These are phyloP conservation scores for Anabas testudineus DNA, from an alignment of 2,797 vertebrate species.

Conservation along the genomic window DNA sequence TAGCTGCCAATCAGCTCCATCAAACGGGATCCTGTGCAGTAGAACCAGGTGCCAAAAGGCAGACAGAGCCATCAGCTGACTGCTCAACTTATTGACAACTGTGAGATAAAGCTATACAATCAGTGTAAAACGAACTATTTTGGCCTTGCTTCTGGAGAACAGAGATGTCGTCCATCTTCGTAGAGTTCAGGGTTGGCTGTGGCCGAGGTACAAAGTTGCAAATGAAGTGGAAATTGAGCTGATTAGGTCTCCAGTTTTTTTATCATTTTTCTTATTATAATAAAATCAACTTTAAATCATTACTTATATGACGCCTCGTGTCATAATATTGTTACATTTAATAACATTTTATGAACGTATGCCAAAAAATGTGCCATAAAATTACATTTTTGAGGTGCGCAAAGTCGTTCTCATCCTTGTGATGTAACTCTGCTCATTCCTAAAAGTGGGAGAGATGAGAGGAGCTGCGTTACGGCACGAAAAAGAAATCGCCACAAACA, in stretches of 20 bases:
- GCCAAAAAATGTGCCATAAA: no score
- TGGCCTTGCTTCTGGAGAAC: not conserved
- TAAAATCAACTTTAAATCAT: no score
- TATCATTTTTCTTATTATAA: no score
- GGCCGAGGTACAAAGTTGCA: slow-evolving; percentile 11
- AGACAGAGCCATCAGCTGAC: no score
- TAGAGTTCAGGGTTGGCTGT: not conserved
- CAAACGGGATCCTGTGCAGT: no score
- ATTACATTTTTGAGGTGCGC: not conserved
- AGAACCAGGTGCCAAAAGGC: no score
- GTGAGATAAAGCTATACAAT: not conserved
- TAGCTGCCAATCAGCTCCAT: no score
- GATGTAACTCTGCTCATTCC: no score
- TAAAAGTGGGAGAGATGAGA: not conserved
- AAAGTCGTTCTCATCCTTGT: not conserved
- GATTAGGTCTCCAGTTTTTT: not conserved
- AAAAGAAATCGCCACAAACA: not conserved
- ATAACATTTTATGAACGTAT: no score
- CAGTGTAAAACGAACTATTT: not conserved
- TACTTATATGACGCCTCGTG: not conserved
- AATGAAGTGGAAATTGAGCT: not conserved
- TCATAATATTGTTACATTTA: not conserved
- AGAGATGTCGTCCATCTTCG: not conserved
- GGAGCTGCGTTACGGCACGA: no score
- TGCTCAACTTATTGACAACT: no score